Evolutionary conservation across 2,797 vertebrate genomes (phyloP).

Genomic region (Sebastiscus albofasciatus): DNA sequence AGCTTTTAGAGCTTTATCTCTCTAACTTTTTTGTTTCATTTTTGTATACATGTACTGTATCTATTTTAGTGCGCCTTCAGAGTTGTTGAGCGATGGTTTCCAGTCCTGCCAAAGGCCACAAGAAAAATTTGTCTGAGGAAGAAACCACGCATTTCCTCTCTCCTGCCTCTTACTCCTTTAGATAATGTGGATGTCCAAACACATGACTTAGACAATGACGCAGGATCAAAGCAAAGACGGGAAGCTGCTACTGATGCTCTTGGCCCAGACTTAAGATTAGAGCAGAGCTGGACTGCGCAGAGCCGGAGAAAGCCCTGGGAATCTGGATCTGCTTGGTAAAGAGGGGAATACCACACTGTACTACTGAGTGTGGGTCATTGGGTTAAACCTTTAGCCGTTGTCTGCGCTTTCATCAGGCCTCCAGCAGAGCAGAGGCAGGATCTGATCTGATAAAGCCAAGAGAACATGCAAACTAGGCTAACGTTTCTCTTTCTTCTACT

Average conservation of each 20-base stretch:
- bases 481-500: slow-evolving; percentile 33
- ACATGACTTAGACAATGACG: slow-evolving; percentile 50
- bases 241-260: slow-evolving; percentile 60
- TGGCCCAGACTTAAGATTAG: slow-evolving; percentile 53
- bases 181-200: slow-evolving; percentile 58
- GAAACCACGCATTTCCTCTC: slow-evolving; percentile 33
- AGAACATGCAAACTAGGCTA: slow-evolving; percentile 24
- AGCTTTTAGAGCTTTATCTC: neutral
- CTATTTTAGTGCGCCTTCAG: slow-evolving; percentile 43
- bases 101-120: slow-evolving; percentile 45
- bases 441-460: slow-evolving; percentile 50
- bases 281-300: slow-evolving; percentile 18
- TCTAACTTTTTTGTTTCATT: neutral
- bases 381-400: slow-evolving; percentile 43
- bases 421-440: slow-evolving; percentile 39
- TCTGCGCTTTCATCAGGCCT: slow-evolving; percentile 57
- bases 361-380: slow-evolving; percentile 29
- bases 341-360: slow-evolving; percentile 23
- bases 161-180: slow-evolving; percentile 26
- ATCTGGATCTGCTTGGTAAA: slow-evolving; percentile 23
- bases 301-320: slow-evolving; percentile 35
- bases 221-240: slow-evolving; percentile 65
- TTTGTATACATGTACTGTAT: neutral
- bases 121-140: slow-evolving; percentile 14
- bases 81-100: slow-evolving; percentile 32